phyloP scores from a whole-genome alignment of 2,113 vertebrate species.

The Macroglossus sobrinus region DNA sequence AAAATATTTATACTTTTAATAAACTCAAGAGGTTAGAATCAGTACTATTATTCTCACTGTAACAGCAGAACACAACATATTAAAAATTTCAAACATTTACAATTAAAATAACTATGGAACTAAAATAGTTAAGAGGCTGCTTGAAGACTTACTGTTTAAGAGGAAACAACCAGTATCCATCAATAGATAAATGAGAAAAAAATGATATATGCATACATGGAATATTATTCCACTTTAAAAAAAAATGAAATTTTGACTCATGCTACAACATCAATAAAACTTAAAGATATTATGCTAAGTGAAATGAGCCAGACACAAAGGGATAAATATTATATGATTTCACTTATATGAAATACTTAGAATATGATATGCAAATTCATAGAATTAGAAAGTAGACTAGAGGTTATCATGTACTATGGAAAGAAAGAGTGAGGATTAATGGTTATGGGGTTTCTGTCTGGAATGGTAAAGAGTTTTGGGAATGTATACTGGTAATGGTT shows the following conservation, averaged over 20 bases:
- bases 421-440: not conserved
- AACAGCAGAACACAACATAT: not conserved
- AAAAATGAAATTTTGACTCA: not conserved
- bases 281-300: not conserved
- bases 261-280: not conserved
- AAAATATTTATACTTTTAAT: constrained; percentile 9
- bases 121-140: not conserved
- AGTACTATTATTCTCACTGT: not conserved
- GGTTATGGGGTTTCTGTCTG: not conserved
- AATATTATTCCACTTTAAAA: not conserved
- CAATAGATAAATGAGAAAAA: not conserved
- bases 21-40: not conserved
- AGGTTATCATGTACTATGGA: not conserved
- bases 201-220: not conserved
- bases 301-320: not conserved
- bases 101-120: not conserved
- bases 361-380: not conserved
- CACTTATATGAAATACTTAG: not conserved
- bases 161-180: not conserved
- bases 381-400: not conserved
- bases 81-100: not conserved
- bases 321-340: not conserved
- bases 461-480: not conserved
- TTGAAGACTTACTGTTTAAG: constrained; percentile 10
- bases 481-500: not conserved